phyloP scores from a whole-genome alignment of 2,797 vertebrate species.

The Clarias platycephalus region DNA sequence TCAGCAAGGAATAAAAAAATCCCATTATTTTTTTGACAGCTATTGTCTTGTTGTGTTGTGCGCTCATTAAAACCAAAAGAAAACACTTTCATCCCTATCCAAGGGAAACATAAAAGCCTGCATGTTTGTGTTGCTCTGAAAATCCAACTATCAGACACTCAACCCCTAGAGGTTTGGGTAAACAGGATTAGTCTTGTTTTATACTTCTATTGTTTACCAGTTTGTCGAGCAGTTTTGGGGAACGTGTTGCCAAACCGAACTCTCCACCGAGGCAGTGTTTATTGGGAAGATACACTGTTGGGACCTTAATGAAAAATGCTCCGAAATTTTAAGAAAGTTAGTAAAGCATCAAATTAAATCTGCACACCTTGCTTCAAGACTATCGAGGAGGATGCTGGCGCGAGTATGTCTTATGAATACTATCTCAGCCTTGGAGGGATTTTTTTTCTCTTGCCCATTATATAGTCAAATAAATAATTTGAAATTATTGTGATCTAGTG shows the following conservation, averaged over 20 bases:
- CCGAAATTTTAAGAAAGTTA: neutral
- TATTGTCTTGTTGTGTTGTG: conserved; percentile 23
- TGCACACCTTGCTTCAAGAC: neutral
- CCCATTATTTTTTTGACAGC: conserved; percentile 14
- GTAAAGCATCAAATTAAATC: conserved; percentile 7
- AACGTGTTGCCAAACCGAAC: neutral
- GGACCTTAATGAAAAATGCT: neutral
- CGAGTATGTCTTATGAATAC: neutral
- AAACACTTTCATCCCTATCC: conserved; percentile 27
- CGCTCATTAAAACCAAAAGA: conserved; percentile 30
- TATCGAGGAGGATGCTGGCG: neutral
- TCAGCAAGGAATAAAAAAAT: neutral
- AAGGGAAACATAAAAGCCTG: conserved; percentile 34
- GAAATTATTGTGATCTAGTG: neutral
- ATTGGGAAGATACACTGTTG: neutral
- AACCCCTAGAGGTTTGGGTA: conserved; percentile 8
- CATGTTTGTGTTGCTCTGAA: conserved; percentile 29
- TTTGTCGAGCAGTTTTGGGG: neutral
- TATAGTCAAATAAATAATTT: neutral
- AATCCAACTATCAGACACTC: conserved; percentile 25
- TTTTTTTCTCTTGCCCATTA: neutral
- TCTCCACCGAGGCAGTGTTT: neutral
- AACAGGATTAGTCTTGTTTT: conserved; percentile 31
- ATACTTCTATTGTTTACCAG: conserved; percentile 4
- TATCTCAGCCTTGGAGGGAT: neutral